Conservation (phyloP, 2,888 invertebrate species). For the Cephus pygmeus region DNA sequence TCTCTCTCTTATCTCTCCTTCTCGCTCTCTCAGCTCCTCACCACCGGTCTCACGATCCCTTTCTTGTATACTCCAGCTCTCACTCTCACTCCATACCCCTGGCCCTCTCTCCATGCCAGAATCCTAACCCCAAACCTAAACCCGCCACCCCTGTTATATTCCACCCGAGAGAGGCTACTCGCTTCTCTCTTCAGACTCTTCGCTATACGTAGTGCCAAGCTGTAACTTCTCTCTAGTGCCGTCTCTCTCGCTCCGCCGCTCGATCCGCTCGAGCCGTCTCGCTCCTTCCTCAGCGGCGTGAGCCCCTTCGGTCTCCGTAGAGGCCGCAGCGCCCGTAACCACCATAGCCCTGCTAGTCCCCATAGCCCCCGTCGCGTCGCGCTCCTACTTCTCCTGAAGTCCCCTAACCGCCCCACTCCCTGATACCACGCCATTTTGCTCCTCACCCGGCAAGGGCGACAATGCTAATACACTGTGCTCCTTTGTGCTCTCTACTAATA, state of each 20-base stretch:
- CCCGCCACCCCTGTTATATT: constrained; percentile 39
- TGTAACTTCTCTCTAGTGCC: background rate
- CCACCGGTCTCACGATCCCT: constrained; percentile 12
- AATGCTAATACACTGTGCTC: constrained; percentile 6
- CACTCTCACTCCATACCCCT: too few relatives aligned
- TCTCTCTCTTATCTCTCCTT: constrained; percentile 6
- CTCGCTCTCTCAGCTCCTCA: constrained; percentile 18
- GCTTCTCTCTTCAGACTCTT: constrained; percentile 22
- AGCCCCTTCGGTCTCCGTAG: too few relatives aligned
- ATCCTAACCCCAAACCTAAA: constrained; percentile 45
- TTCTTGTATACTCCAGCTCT: too few relatives aligned
- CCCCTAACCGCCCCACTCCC: constrained; percentile 2
- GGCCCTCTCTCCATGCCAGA: constrained; percentile 7
- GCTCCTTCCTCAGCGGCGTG: constrained; percentile 9
- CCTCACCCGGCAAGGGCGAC: constrained; percentile 5
- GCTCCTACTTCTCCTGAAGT: too few relatives aligned
- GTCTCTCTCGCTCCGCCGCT: background rate
- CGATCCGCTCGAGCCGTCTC: constrained; percentile 7
- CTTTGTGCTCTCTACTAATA: constrained; percentile 5
- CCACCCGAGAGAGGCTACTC: constrained; percentile 38
- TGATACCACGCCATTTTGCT: constrained; percentile 1
- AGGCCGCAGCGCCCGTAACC: too few relatives aligned
- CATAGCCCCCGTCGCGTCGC: background rate
- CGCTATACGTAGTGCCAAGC: background rate
- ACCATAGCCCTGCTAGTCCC: constrained; percentile 14